These are phyloP conservation scores for Heliconius hewitsoni DNA, from an alignment of 1,140 invertebrate species.

Conservation along the genomic window DNA sequence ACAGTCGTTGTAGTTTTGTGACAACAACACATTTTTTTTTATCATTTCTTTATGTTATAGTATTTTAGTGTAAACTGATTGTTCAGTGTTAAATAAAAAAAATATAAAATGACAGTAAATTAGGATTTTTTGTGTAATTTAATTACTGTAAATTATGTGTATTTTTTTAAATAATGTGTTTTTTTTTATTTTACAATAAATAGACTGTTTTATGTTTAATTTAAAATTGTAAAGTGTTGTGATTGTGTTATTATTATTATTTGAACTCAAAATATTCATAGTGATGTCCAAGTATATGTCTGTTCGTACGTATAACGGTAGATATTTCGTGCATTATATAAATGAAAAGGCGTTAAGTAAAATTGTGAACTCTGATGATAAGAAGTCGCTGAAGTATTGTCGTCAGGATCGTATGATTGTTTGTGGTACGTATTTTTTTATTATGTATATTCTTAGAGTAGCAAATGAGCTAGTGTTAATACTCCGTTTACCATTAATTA, in stretches of 20 bases:
- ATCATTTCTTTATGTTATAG: neutral
- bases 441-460: no score
- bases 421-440: neutral
- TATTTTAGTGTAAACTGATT: neutral
- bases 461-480: no score
- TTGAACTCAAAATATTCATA: neutral
- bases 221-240: no score
- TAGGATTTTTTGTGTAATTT: neutral
- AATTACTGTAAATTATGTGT: neutral
- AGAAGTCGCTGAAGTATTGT: neutral
- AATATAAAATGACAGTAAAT: no score
- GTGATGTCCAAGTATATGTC: neutral
- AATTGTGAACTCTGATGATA: neutral
- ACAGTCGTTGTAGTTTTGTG: neutral
- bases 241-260: no score
- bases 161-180: no score
- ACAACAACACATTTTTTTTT: neutral
- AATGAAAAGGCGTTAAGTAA: constrained; percentile 2
- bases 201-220: no score
- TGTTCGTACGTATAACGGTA: neutral
- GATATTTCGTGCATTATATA: neutral
- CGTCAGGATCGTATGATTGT: constrained; percentile 1
- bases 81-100: neutral
- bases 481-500: no score
- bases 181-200: no score